phyloP scores from a whole-genome alignment of 2,888 invertebrate genomes.

The Limenitis camilla region DNA sequence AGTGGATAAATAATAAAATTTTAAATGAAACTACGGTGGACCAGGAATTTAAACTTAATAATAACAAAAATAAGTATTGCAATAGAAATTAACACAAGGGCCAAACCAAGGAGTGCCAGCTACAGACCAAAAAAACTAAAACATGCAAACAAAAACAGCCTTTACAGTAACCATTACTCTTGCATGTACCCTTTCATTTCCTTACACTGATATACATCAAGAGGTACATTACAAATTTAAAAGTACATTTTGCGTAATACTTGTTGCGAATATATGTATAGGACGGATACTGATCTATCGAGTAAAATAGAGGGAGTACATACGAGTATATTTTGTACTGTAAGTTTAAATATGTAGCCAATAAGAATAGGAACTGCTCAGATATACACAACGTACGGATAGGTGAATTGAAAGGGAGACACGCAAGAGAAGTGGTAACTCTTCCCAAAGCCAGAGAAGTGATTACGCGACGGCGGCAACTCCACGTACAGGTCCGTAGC shows the following conservation, averaged over 20 bases:
- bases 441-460: slow-evolving; percentile 70
- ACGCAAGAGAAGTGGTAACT: slow-evolving; percentile 73
- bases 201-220: too few species aligned
- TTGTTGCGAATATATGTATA: not conserved
- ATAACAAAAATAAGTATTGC: slow-evolving; percentile 1
- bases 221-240: too few species aligned
- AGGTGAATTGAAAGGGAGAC: slow-evolving; percentile 69
- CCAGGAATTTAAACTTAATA: not conserved
- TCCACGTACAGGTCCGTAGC: slow-evolving; percentile 64
- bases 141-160: slow-evolving; percentile 65
- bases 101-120: slow-evolving; percentile 73
- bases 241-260: too few species aligned
- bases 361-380: slow-evolving; percentile 35
- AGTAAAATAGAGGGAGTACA: slow-evolving; percentile 23
- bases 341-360: slow-evolving; percentile 5
- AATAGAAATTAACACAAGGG: slow-evolving; percentile 53
- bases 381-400: slow-evolving; percentile 67
- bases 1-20: slow-evolving; percentile 34
- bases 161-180: slow-evolving; percentile 48
- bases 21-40: slow-evolving; percentile 25
- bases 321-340: slow-evolving; percentile 9
- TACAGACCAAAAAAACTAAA: slow-evolving; percentile 56
- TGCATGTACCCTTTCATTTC: slow-evolving; percentile 29
- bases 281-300: slow-evolving; percentile 25
- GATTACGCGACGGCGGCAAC: slow-evolving; percentile 66